Evolutionary conservation across 30 jellyfish, hydroid and myxozoan genomes (phyloP).

Genomic region (Sanderia malayensis): DNA sequence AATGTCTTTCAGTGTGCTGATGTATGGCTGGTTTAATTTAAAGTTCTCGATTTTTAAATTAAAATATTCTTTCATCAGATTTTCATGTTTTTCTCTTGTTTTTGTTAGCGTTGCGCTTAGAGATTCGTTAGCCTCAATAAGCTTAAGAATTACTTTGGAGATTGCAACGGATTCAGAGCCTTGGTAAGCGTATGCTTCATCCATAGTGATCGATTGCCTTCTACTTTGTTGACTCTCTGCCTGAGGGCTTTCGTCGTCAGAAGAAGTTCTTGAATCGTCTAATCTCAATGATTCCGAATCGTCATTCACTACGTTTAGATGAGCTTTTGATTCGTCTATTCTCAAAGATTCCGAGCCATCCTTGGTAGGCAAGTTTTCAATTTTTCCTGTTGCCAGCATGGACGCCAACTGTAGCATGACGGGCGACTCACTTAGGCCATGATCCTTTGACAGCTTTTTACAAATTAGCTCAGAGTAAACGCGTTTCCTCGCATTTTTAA

Average conservation of each 20-base stretch:
- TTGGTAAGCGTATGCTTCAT: constrained; percentile 1
- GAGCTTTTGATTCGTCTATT: constrained; percentile 1
- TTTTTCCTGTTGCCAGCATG: background rate
- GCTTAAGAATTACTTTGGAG: background rate
- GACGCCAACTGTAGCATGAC: constrained; percentile 4
- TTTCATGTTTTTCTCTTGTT: background rate
- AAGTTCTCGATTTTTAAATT: background rate
- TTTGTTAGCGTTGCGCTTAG: background rate
- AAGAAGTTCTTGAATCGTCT: background rate
- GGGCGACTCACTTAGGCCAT: constrained; percentile 5
- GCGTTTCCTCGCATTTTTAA: background rate
- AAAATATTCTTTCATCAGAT: background rate
- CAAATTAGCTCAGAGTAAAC: background rate
- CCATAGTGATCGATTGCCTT: background rate
- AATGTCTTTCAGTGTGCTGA: background rate
- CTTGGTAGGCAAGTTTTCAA: background rate
- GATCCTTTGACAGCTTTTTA: background rate
- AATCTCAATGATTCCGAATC: constrained; percentile 1
- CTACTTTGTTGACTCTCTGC: background rate
- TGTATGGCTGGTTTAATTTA: background rate
- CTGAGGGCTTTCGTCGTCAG: background rate
- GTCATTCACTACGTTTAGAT: background rate
- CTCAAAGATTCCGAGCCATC: constrained; percentile 2
- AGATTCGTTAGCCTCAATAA: constrained; percentile 2
- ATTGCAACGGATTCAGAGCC: background rate